Percentiles rank a stretch among this genome's conserved stretches.
phyloP scores from a whole-genome alignment of 1,140 invertebrate genomes.

The Drosophila ogumai region DNA sequence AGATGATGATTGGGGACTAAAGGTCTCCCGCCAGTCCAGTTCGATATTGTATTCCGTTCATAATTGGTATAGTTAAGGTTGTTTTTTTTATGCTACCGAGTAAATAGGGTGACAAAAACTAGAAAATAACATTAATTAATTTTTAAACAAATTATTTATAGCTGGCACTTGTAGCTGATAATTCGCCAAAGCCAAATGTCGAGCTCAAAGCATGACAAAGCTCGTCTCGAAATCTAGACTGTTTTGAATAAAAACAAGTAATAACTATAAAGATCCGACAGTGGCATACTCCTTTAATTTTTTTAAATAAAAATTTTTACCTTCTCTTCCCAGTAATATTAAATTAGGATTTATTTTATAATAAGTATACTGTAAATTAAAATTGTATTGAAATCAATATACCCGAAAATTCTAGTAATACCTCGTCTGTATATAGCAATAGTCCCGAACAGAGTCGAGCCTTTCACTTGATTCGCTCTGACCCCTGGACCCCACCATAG shows the following conservation, averaged over 20 bases:
- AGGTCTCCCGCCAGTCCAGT: constrained; percentile 16
- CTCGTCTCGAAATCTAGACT: background rate
- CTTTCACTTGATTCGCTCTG: constrained; percentile 10
- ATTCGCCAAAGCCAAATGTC: background rate
- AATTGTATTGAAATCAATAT: background rate
- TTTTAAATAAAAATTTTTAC: background rate
- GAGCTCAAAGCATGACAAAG: background rate
- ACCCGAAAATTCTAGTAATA: background rate
- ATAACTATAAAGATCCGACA: background rate
- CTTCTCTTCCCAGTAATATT: too few relatives aligned
- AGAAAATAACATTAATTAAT: constrained; percentile 1
- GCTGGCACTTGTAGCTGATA: constrained; percentile 6
- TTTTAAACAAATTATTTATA: constrained; percentile 10
- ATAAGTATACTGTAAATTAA: too few relatives aligned
- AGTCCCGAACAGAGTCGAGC: background rate
- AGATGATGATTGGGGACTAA: constrained; percentile 18
- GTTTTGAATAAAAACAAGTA: background rate
- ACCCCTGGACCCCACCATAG: background rate
- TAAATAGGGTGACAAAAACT: constrained; percentile 1
- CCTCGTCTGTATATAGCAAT: background rate
- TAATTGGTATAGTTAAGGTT: constrained; percentile 10
- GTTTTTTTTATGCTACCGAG: background rate
- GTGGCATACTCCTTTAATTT: background rate
- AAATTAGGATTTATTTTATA: too few relatives aligned
- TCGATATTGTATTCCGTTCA: background rate